phyloP scores from a whole-genome alignment of 1,140 invertebrate genomes.

The Drosophila fuyamai region DNA sequence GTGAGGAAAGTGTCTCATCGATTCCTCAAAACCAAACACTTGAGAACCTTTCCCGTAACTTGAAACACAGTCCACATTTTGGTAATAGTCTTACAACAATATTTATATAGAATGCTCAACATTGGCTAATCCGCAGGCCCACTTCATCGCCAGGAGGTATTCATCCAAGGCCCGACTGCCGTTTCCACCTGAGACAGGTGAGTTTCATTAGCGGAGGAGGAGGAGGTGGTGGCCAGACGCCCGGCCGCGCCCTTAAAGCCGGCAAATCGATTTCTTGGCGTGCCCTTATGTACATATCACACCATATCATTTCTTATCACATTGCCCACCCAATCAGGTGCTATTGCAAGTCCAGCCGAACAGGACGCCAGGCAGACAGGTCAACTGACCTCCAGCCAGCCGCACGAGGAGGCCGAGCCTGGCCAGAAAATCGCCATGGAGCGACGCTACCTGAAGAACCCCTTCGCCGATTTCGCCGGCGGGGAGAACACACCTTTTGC shows the following conservation, averaged over 20 bases:
- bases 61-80: constrained; percentile 1
- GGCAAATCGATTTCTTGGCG: constrained; percentile 42
- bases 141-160: constrained; percentile 16
- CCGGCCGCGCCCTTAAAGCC: constrained; percentile 51
- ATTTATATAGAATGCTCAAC: too few relatives aligned
- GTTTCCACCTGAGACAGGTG: constrained; percentile 56
- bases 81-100: neutral
- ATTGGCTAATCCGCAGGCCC: constrained; percentile 13
- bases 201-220: constrained; percentile 29
- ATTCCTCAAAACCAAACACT: neutral
- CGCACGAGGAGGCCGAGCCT: constrained; percentile 8
- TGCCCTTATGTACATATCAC: neutral
- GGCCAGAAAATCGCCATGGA: constrained; percentile 60
- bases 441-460: constrained; percentile 77
- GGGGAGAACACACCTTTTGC: constrained; percentile 68
- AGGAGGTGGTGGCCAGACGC: constrained; percentile 15
- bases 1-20: neutral
- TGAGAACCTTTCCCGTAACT: neutral
- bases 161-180: constrained; percentile 18
- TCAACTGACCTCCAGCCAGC: constrained; percentile 8
- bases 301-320: too few relatives aligned
- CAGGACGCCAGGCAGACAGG: constrained; percentile 9
- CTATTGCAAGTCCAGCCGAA: constrained; percentile 16
- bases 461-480: constrained; percentile 67
- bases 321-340: constrained; percentile 2